phyloP scores from a whole-genome alignment of 2,113 vertebrate species.

The Callaeas wilsoni region DNA sequence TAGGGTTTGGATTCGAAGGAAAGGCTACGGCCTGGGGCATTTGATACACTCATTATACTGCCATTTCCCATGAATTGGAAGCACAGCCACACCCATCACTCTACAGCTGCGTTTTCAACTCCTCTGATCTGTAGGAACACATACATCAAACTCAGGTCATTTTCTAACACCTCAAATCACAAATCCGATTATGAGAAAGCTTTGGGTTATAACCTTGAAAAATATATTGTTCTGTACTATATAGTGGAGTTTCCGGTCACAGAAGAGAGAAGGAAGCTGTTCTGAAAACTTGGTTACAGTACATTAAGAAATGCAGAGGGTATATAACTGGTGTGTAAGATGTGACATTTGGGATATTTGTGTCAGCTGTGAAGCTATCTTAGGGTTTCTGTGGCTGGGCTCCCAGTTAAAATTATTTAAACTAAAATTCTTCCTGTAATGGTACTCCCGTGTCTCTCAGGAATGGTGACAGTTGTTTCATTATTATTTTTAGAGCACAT shows the following conservation, averaged over 20 bases:
- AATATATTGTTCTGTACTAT: background rate
- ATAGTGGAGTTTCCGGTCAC: background rate
- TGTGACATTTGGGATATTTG: background rate
- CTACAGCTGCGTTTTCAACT: background rate
- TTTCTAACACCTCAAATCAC: background rate
- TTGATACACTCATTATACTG: rapidly evolving
- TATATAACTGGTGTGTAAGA: background rate
- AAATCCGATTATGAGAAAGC: background rate
- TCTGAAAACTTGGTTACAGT: background rate
- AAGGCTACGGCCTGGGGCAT: background rate
- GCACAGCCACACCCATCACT: background rate
- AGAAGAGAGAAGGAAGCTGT: background rate
- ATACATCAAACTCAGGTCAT: background rate
- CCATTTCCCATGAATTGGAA: background rate
- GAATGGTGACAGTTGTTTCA: background rate
- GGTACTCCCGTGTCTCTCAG: background rate
- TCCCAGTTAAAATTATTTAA: background rate
- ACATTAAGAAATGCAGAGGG: background rate
- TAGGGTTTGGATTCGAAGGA: background rate
- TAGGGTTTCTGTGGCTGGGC: background rate
- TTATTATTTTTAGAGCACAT: background rate
- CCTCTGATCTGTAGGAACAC: background rate
- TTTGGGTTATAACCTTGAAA: background rate
- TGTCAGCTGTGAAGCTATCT: background rate
- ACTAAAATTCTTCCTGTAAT: background rate